Conservation (phyloP, 2,113 vertebrate genomes). For the Atractosteus spatula region DNA sequence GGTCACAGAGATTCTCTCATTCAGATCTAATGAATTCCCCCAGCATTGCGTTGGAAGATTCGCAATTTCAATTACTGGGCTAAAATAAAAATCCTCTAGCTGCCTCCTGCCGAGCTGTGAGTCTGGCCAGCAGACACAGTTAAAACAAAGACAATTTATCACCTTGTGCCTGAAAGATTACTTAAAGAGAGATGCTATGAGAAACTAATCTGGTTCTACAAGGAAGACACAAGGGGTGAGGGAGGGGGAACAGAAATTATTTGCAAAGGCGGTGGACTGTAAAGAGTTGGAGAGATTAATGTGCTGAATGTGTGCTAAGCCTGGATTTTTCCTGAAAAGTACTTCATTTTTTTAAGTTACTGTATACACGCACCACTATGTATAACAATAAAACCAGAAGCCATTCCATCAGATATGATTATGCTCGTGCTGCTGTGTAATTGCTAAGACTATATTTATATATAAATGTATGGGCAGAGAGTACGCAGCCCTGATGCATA, state of each 20-base stretch:
- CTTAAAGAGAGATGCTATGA: slow-evolving; percentile 13
- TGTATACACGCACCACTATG: not conserved
- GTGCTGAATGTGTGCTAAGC: slow-evolving; percentile 43
- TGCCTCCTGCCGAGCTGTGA: slow-evolving; percentile 8
- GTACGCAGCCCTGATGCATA: too few relatives aligned
- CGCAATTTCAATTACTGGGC: slow-evolving; percentile 51
- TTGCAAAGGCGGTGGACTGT: slow-evolving; percentile 25
- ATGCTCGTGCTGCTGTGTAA: too few relatives aligned
- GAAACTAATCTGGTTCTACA: slow-evolving; percentile 33
- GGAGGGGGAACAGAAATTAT: slow-evolving; percentile 27
- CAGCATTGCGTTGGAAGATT: slow-evolving; percentile 42
- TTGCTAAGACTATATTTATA: too few relatives aligned
- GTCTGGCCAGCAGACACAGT: slow-evolving; percentile 16
- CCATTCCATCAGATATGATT: too few relatives aligned
- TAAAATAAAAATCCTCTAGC: slow-evolving; percentile 38
- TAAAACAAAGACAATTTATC: slow-evolving; percentile 33
- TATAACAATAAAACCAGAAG: too few relatives aligned
- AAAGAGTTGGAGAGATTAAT: slow-evolving; percentile 44
- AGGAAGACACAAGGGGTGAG: slow-evolving; percentile 33
- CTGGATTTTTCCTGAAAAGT: slow-evolving; percentile 40
- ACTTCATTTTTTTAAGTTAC: slow-evolving; percentile 15
- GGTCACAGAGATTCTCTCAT: slow-evolving; percentile 45
- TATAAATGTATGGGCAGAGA: too few relatives aligned
- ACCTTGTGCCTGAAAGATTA: slow-evolving; percentile 34
- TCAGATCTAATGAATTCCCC: slow-evolving; percentile 55